Base-by-base conservation (phyloP, 2,888 invertebrate genomes). In the Cyaniris semiargus region DNA sequence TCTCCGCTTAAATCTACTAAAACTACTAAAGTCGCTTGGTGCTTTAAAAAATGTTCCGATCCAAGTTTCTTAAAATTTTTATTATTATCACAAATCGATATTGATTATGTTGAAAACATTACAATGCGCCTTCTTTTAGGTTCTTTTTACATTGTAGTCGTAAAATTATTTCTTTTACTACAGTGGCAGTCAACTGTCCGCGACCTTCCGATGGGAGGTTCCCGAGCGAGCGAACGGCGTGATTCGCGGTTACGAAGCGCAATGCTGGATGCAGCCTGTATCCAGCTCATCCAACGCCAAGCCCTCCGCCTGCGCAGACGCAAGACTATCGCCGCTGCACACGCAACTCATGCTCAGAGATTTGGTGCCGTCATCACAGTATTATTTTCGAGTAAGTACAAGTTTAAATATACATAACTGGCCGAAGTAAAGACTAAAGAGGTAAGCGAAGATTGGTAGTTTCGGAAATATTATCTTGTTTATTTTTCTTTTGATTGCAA, bases 121-220 rank as follows among this genome's bases (percentile, higher is more conserved):
- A 34, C 34, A 34, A 34, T 34, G 34, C 7, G 34, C n/a, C n/a
- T 34, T 34, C 5, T 34, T 34, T 34, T 6, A 34, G 0, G 34
- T 34, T 7, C 7, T 34, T 34, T 34, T 8, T 34, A 8, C 7
- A 8, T 34, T 34, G 8, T 34, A 8, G 34, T 34, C 8, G 1
- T 34, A 34, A 34, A 34, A 34, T 8, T 5, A 34, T 8, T 34
- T 34, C 0, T 34, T 34, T 34, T 34, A 8, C 34, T 34, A 10
- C 81, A 92, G 92, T 76, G 89, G 88, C 31, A 90, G 90, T 0
- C 84, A 88, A 0, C 89, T 95, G 3, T 94, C 95, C 8, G 96
- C 96, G 0, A 95, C 96, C 82, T 96, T 97, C 81, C 96, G 98
- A 7, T 99, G 98, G 98, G 95, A 96, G 80, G 90, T 95, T 0